Percentiles rank a stretch among this genome's conserved stretches.
These are phyloP conservation scores for Abrostola triplasia DNA, from an alignment of 2,888 invertebrate genomes.

Conservation along the genomic window DNA sequence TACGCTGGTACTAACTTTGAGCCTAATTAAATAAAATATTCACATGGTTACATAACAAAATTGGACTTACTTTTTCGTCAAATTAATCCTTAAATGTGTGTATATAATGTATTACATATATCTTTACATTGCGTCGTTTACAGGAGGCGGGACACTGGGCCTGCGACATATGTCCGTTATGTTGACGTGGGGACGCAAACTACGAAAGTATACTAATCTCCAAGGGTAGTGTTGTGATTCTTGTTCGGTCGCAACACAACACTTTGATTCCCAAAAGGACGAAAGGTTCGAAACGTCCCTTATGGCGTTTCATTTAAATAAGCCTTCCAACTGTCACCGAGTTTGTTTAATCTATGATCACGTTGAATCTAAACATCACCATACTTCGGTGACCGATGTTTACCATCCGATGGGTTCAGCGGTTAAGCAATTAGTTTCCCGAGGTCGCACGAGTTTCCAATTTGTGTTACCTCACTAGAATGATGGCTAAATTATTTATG, in stretches of 20 bases:
- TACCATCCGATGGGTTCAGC: conserved; percentile 27
- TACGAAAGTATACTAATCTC: conserved; percentile 45
- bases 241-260: conserved; percentile 22
- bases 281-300: conserved; percentile 3
- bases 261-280: conserved; percentile 19
- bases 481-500: no score
- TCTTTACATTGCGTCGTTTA: conserved; percentile 23
- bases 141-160: conserved; percentile 11
- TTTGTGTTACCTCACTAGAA: no score
- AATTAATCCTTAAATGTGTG: neutral
- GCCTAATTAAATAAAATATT: conserved; percentile 46
- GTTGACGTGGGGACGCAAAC: conserved; percentile 40
- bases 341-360: conserved; percentile 11
- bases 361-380: conserved; percentile 23
- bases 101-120: conserved; percentile 5
- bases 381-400: conserved; percentile 26
- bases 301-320: conserved; percentile 16
- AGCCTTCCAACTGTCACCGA: conserved; percentile 6
- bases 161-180: conserved; percentile 46
- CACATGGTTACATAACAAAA: conserved; percentile 8
- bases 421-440: no score
- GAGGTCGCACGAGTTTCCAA: no score
- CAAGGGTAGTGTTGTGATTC: conserved; percentile 25
- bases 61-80: neutral
- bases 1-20: conserved; percentile 42